These are phyloP conservation scores for Gymnorhina tibicen DNA, from an alignment of 2,113 vertebrate genomes.

Conservation along the genomic window DNA sequence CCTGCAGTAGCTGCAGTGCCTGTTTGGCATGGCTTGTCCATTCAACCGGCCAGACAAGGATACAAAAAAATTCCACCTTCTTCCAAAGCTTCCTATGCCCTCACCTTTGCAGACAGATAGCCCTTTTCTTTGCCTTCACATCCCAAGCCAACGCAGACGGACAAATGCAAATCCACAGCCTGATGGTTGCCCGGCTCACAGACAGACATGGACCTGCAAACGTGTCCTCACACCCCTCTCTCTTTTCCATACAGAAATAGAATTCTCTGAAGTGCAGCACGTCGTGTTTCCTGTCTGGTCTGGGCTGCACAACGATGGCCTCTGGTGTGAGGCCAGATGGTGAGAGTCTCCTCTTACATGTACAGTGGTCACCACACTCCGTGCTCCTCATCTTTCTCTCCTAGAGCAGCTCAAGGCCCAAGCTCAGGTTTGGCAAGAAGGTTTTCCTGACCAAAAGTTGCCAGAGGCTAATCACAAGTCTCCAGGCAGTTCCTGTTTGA, in stretches of 20 bases:
- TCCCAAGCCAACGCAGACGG: background rate
- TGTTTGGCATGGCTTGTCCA: background rate
- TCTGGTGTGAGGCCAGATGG: background rate
- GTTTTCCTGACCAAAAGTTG: background rate
- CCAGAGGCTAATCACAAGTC: background rate
- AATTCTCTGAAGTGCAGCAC: background rate
- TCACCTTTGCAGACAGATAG: background rate
- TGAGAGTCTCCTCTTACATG: background rate
- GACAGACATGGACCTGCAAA: background rate
- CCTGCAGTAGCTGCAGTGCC: background rate
- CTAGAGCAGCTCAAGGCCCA: background rate
- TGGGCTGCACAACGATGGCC: background rate
- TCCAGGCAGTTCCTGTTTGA: background rate
- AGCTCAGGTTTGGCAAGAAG: background rate
- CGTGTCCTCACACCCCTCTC: accelerated
- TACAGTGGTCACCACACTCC: background rate
- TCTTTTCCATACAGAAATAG: background rate
- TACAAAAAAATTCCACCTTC: background rate
- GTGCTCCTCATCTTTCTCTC: background rate
- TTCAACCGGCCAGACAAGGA: background rate
- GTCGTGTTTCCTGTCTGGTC: background rate
- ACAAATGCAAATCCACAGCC: background rate
- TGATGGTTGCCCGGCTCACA: accelerated
- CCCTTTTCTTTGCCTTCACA: background rate
- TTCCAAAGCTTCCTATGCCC: background rate